These are phyloP conservation scores for Drepana falcataria DNA, from an alignment of 2,888 invertebrate genomes.

Conservation along the genomic window DNA sequence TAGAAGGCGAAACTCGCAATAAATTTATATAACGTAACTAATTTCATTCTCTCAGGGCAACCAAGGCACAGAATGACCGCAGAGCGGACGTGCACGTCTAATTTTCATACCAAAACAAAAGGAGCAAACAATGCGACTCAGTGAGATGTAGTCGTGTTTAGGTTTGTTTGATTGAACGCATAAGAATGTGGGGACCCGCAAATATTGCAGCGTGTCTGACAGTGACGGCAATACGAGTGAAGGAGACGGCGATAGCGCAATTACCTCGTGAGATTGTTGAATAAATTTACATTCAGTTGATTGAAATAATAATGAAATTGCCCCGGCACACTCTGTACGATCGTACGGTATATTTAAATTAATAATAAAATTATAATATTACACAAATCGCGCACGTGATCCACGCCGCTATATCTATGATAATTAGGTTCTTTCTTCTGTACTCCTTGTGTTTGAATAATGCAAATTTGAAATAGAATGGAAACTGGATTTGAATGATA, in stretches of 20 bases:
- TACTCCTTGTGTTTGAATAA: constrained; percentile 41
- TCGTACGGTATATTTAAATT: constrained; percentile 75
- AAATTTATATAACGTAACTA: background rate
- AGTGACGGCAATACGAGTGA: constrained; percentile 33
- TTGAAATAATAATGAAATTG: constrained; percentile 80
- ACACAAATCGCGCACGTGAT: constrained; percentile 62
- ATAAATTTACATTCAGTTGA: constrained; percentile 79
- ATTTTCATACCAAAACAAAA: constrained; percentile 60
- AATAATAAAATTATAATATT: constrained; percentile 76
- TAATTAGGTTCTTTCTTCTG: constrained; percentile 53
- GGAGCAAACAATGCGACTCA: constrained; percentile 39
- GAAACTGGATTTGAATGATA: constrained; percentile 10
- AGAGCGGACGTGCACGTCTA: constrained; percentile 34
- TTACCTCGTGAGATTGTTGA: constrained; percentile 79
- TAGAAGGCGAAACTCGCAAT: background rate
- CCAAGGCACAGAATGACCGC: constrained; percentile 16
- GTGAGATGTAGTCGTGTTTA: constrained; percentile 46
- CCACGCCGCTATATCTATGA: constrained; percentile 56
- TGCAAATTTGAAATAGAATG: constrained; percentile 32
- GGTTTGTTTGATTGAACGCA: constrained; percentile 75
- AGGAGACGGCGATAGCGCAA: constrained; percentile 60
- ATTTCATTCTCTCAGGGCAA: background rate
- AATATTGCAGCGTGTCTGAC: constrained; percentile 39
- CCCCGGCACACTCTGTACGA: constrained; percentile 67
- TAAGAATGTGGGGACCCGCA: constrained; percentile 69